A percentile compares a stretch with the other conserved stretches of the same genome.
Conservation (phyloP, 2,888 invertebrate species). For the Cactoblastis cactorum region DNA sequence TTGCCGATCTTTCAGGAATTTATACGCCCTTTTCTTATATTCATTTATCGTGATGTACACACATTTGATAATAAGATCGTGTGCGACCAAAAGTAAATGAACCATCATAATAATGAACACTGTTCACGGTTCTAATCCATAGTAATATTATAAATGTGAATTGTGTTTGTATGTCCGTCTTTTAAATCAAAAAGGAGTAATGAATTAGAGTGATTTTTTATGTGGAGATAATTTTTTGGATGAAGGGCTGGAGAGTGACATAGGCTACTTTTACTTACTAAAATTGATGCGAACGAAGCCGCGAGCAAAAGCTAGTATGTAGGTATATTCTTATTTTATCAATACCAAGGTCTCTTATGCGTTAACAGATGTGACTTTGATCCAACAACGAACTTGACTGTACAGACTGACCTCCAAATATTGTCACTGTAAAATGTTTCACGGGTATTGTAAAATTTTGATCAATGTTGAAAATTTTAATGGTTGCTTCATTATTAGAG, state of each 20-base stretch:
- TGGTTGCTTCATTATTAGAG: neutral
- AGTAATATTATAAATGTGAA: too few relatives aligned
- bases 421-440: slow-evolving; percentile 24
- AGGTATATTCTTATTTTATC: neutral
- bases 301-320: too few relatives aligned
- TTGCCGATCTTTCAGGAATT: too few relatives aligned
- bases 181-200: too few relatives aligned
- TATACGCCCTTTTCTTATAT: too few relatives aligned
- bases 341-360: slow-evolving; percentile 35
- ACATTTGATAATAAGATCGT: neutral
- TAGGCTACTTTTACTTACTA: too few relatives aligned
- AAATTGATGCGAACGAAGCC: too few relatives aligned
- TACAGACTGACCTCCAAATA: slow-evolving; percentile 10
- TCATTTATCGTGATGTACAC: too few relatives aligned
- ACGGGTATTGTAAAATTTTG: slow-evolving; percentile 14
- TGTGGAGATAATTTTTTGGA: too few relatives aligned
- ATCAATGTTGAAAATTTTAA: slow-evolving; percentile 14
- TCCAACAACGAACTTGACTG: slow-evolving; percentile 21
- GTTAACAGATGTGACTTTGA: slow-evolving; percentile 52
- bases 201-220: too few relatives aligned
- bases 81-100: neutral
- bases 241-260: too few relatives aligned
- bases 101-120: neutral
- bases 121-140: slow-evolving; percentile 4
- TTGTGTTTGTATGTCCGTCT: too few relatives aligned